phyloP scores from a whole-genome alignment of 1,140 invertebrate species.

The Bombyx mandarina region DNA sequence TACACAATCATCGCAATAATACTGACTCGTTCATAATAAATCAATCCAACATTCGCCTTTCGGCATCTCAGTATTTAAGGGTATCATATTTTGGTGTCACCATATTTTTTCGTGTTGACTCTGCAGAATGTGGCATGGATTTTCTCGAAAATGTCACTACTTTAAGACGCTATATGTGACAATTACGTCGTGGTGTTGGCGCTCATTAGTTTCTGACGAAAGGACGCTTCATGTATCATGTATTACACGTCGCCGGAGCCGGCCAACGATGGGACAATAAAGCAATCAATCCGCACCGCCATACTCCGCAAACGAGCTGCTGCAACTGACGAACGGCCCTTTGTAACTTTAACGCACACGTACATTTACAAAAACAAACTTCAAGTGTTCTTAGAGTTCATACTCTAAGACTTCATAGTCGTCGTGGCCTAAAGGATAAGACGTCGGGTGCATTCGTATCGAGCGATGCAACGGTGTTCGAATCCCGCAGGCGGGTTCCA shows the following conservation, averaged over 20 bases:
- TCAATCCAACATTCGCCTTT: slow-evolving; percentile 20
- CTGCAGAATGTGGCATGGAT: slow-evolving; percentile 12
- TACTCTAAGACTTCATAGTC: too few relatives aligned
- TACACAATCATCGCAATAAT: too few relatives aligned
- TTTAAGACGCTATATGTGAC: slow-evolving; percentile 28
- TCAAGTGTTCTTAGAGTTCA: too few relatives aligned
- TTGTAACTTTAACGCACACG: too few relatives aligned
- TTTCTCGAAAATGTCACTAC: too few relatives aligned
- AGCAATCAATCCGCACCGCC: slow-evolving; percentile 53
- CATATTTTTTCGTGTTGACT: slow-evolving; percentile 30
- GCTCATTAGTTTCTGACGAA: slow-evolving; percentile 44
- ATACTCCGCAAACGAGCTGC: slow-evolving; percentile 33
- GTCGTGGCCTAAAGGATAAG: too few relatives aligned
- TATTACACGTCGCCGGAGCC: slow-evolving; percentile 42
- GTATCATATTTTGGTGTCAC: slow-evolving; percentile 22
- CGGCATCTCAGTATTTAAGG: slow-evolving; percentile 2
- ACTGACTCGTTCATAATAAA: slow-evolving; percentile 20
- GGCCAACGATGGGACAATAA: slow-evolving; percentile 44
- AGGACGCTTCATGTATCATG: slow-evolving; percentile 56
- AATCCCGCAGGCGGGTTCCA: too few relatives aligned
- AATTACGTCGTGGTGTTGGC: slow-evolving; percentile 40
- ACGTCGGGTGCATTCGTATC: too few relatives aligned
- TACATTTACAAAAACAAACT: too few relatives aligned
- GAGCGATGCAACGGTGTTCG: too few relatives aligned
- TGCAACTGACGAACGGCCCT: background rate